phyloP scores from a whole-genome alignment of 2,888 invertebrate species.

The Thysanoteuthis rhombus region DNA sequence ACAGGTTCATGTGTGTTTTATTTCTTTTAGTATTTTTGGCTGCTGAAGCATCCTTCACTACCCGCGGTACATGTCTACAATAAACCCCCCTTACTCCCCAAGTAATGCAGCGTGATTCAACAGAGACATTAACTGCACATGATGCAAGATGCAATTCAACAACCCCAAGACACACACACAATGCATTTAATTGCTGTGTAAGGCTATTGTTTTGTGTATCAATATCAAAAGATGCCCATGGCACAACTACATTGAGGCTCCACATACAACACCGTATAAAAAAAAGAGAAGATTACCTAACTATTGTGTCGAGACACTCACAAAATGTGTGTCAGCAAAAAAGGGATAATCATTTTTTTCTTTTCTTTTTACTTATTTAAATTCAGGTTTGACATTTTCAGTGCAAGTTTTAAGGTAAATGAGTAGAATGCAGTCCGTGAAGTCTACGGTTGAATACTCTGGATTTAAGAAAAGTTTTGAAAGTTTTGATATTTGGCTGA shows the following conservation, averaged over 20 bases:
- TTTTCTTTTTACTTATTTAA: background rate
- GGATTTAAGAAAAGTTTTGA: background rate
- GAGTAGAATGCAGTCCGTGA: background rate
- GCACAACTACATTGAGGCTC: background rate
- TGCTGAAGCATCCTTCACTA: background rate
- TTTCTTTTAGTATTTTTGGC: background rate
- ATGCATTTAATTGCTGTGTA: background rate
- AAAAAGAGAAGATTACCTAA: too few species aligned
- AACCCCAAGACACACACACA: background rate
- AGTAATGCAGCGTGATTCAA: background rate
- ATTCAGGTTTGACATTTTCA: background rate
- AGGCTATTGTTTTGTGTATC: background rate
- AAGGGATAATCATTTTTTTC: background rate
- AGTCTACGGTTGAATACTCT: background rate
- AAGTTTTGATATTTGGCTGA: too few species aligned
- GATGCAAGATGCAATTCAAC: background rate
- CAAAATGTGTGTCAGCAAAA: background rate
- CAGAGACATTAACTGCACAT: background rate
- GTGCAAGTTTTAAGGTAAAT: background rate
- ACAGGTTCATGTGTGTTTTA: background rate
- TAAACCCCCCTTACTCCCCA: background rate
- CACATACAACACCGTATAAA: background rate
- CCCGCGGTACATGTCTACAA: background rate
- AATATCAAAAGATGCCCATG: background rate
- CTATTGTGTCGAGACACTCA: too few species aligned